A percentile compares a stretch with the other conserved stretches of the same genome.
These are phyloP conservation scores for Lutjanus erythropterus DNA, from an alignment of 2,113 vertebrate species.

Conservation along the genomic window DNA sequence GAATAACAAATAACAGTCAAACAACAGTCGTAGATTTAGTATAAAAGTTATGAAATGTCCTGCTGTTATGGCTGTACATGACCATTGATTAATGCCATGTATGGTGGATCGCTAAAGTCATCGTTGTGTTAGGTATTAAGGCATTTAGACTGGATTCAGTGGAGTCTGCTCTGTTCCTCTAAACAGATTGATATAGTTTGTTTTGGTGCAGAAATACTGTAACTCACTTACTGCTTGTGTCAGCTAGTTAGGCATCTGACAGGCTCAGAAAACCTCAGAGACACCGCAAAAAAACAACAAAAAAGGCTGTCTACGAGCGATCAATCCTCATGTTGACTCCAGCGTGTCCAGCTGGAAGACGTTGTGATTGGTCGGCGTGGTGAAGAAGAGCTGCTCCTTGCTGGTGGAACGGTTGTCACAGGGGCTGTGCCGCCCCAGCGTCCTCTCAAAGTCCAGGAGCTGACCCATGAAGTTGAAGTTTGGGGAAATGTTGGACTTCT, in stretches of 20 bases:
- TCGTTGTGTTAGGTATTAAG: constrained; percentile 71
- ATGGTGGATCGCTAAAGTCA: constrained; percentile 31
- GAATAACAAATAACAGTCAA: constrained; percentile 70
- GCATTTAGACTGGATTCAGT: constrained; percentile 59
- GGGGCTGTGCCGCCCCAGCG: constrained; percentile 85
- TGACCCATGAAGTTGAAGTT: constrained; percentile 96
- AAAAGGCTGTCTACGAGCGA: background rate
- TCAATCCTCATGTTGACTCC: constrained; percentile 82
- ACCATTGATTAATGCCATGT: constrained; percentile 55
- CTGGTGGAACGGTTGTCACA: constrained; percentile 79
- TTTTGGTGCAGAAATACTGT: constrained; percentile 56
- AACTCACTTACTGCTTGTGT: constrained; percentile 46
- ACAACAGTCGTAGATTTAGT: constrained; percentile 44
- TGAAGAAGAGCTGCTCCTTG: constrained; percentile 87
- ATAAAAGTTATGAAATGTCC: constrained; percentile 63
- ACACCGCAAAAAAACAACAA: constrained; percentile 31
- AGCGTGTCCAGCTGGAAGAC: constrained; percentile 87
- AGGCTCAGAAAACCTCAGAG: constrained; percentile 31
- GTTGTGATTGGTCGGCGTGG: constrained; percentile 87
- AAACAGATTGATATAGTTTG: constrained; percentile 36
- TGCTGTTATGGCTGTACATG: constrained; percentile 56
- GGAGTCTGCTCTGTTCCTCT: constrained; percentile 23
- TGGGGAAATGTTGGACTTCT: constrained; percentile 92
- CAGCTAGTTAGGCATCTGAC: constrained; percentile 44
- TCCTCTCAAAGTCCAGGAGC: constrained; percentile 91